Conservation (phyloP, 2,113 vertebrate species). For the Xenotilapia leptura region DNA sequence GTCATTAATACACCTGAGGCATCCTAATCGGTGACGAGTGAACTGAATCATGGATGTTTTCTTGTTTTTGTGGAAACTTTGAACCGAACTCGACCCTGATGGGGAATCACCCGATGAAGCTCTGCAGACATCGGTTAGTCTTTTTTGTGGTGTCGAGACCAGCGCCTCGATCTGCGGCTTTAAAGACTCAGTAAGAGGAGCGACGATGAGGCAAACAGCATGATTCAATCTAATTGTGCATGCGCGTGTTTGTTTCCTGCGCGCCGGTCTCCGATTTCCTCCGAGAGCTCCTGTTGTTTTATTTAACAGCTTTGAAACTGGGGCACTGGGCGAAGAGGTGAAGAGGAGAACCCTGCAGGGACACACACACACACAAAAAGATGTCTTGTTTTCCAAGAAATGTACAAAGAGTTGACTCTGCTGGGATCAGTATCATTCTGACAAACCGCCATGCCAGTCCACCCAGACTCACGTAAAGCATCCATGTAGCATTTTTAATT, state of each 20-base stretch:
- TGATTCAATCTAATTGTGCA: not conserved
- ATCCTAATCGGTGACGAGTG: not conserved
- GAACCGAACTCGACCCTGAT: not conserved
- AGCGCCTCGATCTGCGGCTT: not conserved
- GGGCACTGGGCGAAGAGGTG: conserved; percentile 36
- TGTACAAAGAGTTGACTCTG: not conserved
- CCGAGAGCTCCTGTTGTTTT: conserved; percentile 24
- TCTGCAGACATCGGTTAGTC: not conserved
- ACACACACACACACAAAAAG: not conserved
- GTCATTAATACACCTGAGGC: not conserved
- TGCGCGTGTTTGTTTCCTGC: not conserved
- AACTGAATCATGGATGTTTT: not conserved
- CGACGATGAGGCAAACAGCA: not conserved
- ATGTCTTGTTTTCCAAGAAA: not conserved
- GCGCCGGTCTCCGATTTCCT: conserved; percentile 28
- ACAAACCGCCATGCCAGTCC: not conserved
- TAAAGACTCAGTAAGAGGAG: not conserved
- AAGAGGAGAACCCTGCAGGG: not conserved
- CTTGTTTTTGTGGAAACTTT: not conserved
- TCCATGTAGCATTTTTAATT: not conserved
- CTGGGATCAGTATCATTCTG: not conserved
- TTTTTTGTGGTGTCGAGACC: not conserved
- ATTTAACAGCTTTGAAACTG: conserved; percentile 43
- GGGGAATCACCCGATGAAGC: not conserved
- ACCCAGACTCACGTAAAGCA: not conserved